Evolutionary conservation across 2,113 vertebrate genomes (phyloP), one percentile per base, ranked within the genome.

Genomic region (Nycticorax nycticorax): DNA sequence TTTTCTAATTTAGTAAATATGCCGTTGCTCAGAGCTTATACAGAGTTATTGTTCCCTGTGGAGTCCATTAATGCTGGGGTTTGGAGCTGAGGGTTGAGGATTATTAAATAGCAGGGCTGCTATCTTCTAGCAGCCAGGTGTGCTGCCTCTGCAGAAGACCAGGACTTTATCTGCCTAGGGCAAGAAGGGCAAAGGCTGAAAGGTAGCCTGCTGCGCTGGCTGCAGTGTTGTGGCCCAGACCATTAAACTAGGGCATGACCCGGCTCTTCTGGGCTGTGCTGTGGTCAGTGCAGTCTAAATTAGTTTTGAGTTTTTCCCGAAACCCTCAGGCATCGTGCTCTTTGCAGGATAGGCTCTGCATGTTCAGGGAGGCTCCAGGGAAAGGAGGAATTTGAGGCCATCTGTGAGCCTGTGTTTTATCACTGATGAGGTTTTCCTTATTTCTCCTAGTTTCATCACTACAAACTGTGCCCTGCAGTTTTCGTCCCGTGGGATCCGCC

Each of bases 381-480:
- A 18, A 16, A n/a, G 63, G 32, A 60, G 37, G 35, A 41, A 3
- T 52, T 9, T 6, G 52, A 55, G 15, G 30, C 56, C 8, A 3
- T 5, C 20, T 63, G 39, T 32, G 30, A 81, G 22, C 41, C 28
- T 8, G 26, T 37, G 41, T n/a, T 62, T 37, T 45, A 3, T 28
- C 48, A 4, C 63, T 96, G 71, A 86, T 1, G 3, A 41, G 15
- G 21, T 18, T 92, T 56, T 64, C 55, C 47, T 87, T 7, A 1
- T 78, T 62, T 39, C 45, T 95, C 92, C 48, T 88, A 99, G 99
- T 97, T 99, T 99, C 95, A 94, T 99, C 96, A 99, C 99, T 1
- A 99, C 98, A 53, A 99, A 99, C 97, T 99, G 99, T 68, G 99
- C 98, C 33, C 98, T 99, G 96, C 99, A 99, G 98, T 99, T 99